Conservation (phyloP, 2,888 invertebrate species). For the Candidula unifasciata region DNA sequence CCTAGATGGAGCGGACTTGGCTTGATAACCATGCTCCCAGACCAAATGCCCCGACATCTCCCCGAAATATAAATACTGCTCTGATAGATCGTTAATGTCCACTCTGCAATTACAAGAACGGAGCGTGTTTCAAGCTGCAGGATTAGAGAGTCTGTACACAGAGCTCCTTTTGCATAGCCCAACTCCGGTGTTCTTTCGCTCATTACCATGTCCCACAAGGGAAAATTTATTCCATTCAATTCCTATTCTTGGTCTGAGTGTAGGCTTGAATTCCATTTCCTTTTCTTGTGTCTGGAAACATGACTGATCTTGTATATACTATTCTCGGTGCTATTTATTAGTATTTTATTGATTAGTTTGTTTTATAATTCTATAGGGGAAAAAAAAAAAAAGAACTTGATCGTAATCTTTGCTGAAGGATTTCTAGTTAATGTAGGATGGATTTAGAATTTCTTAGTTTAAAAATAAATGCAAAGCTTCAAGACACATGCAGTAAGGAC, state of each 20-base stretch:
- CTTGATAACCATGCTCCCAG: neutral
- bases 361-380: too few species aligned
- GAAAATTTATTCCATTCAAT: neutral
- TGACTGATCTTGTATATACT: too few species aligned
- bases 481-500: neutral
- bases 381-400: too few species aligned
- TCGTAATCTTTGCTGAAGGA: too few species aligned
- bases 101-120: neutral
- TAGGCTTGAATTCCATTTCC: neutral
- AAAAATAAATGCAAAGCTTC: neutral
- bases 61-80: neutral
- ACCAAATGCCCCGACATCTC: neutral
- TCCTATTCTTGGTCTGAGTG: neutral
- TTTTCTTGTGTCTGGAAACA: neutral
- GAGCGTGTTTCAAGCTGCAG: neutral
- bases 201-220: slow-evolving; percentile 1
- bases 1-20: too few species aligned
- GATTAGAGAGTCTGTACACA: neutral
- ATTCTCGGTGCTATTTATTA: too few species aligned
- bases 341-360: too few species aligned
- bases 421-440: neutral
- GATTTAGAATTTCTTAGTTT: neutral
- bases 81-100: neutral
- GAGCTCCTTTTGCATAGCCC: neutral
- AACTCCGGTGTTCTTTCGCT: neutral